Evolutionary conservation across 2,113 vertebrate genomes (phyloP).

Genomic region (Geothlypis trichas): DNA sequence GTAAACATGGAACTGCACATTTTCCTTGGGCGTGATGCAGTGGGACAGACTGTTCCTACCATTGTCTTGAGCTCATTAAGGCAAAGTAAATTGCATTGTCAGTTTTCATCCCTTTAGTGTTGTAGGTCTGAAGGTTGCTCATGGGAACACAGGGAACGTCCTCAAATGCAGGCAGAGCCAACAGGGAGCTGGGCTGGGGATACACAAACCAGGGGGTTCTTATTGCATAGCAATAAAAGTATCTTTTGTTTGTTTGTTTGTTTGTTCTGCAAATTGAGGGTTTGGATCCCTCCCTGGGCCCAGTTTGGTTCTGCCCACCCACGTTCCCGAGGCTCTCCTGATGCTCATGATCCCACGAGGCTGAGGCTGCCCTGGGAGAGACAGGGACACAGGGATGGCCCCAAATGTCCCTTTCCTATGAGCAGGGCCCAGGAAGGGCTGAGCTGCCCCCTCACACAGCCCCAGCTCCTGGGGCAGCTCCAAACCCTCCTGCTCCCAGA

Average conservation of each 20-base stretch:
- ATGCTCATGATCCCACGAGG: neutral
- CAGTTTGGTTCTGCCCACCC: neutral
- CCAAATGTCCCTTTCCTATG: neutral
- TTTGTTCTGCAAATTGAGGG: neutral
- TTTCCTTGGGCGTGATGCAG: conserved; percentile 25
- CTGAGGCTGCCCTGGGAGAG: neutral
- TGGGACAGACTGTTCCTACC: conserved; percentile 37
- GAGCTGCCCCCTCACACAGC: neutral
- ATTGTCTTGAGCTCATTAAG: conserved; percentile 75
- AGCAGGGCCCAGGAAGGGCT: neutral
- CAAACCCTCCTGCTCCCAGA: conserved; percentile 16
- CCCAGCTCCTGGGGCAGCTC: neutral
- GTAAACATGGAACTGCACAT: conserved; percentile 69
- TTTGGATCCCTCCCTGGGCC: neutral
- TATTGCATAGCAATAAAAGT: conserved; percentile 74
- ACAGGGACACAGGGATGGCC: neutral
- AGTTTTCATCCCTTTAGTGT: conserved; percentile 50
- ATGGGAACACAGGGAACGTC: neutral
- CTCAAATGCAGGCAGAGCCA: neutral
- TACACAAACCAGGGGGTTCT: neutral
- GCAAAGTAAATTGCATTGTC: conserved; percentile 76
- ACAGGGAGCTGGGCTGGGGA: neutral
- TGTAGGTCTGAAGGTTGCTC: conserved; percentile 1
- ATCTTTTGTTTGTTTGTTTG: neutral
- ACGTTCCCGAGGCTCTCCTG: neutral